Base-by-base conservation (phyloP, 53 echinoderm and acorn worm genomes). In the Henricia sp. region DNA sequence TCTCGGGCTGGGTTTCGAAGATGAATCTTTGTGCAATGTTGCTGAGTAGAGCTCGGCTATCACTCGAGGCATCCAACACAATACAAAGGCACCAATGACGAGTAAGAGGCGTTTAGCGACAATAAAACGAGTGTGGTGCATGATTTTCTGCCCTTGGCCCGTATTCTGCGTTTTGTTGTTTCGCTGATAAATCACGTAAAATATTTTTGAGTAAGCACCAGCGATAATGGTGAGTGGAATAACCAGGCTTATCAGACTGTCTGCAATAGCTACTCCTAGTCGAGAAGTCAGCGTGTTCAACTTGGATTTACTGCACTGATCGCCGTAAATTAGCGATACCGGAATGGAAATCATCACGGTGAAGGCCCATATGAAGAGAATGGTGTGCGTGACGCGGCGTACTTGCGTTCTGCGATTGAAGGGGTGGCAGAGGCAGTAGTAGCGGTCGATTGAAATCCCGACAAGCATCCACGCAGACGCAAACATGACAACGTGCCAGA, bases 401-500 rank as follows among this genome's bases (percentile, higher is more conserved):
- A 83, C 87, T 57, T 90, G 90, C 44, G 87, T 86, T 51, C 85
- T 58, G 86, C 92, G 84, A 72, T 91, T 90, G n/a, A 99, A 90
- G 1, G 99, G 99, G 3, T 84, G 77, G 36, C 94, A 86, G 59
- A 99, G 89, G 63, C 93, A 95, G 87, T 92, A 91, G 72, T 90
- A 99, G 2, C 99, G 90, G 57, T 99, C 99, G 19, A 99, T 84
- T 1, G 99, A 99, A 30, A 99, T 99, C 21, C 99, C 99, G 11
- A 95, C 99, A 3, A 99, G 72, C 44, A 99, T 94, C 99, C 99
- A 99, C 35, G 94, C 92, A 6, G 99, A 94, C 56, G 94, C 91
- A 13, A 92, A 72, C 52, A 99, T 90, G 17, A 92, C 91, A 38
- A 95, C 94, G 30, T 92, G 90, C 99, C 99, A 99, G 65, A 94